Evolutionary conservation across 2,113 vertebrate genomes (phyloP).

Genomic region (Ammospiza caudacuta): DNA sequence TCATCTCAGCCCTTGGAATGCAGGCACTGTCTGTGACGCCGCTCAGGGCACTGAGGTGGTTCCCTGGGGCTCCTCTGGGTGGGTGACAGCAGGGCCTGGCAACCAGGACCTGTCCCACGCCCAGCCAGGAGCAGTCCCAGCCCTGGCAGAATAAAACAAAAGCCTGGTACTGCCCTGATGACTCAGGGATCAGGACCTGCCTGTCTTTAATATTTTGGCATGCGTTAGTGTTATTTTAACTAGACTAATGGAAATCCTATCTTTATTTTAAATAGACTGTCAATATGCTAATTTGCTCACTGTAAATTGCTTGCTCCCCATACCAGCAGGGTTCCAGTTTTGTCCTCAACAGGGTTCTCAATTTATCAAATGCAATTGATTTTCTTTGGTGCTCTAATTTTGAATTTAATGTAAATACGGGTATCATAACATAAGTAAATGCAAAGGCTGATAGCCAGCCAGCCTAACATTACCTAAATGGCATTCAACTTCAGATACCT

Average conservation of each 20-base stretch:
- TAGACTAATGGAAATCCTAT: not conserved
- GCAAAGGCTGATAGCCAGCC: not conserved
- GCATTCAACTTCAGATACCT: not conserved
- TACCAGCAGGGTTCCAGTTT: not conserved
- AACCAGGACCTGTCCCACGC: accelerated
- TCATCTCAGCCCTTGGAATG: not conserved
- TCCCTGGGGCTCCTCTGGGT: not conserved
- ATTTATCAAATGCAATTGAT: not conserved
- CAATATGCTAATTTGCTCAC: not conserved
- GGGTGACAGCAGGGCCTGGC: too few species aligned
- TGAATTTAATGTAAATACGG: not conserved
- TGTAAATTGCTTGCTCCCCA: not conserved
- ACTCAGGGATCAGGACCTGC: not conserved
- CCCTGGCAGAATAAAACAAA: not conserved
- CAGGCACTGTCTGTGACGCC: accelerated
- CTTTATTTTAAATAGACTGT: not conserved
- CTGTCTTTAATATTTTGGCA: not conserved
- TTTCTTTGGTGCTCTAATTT: not conserved
- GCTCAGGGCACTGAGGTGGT: too few species aligned
- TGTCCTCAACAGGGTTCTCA: not conserved
- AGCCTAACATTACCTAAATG: not conserved
- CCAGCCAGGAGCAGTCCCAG: not conserved
- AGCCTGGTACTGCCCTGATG: not conserved
- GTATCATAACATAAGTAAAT: not conserved
- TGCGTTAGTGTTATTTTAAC: not conserved